Evolutionary conservation across 2,113 vertebrate species (phyloP).

Genomic region (Heterochromis multidens): DNA sequence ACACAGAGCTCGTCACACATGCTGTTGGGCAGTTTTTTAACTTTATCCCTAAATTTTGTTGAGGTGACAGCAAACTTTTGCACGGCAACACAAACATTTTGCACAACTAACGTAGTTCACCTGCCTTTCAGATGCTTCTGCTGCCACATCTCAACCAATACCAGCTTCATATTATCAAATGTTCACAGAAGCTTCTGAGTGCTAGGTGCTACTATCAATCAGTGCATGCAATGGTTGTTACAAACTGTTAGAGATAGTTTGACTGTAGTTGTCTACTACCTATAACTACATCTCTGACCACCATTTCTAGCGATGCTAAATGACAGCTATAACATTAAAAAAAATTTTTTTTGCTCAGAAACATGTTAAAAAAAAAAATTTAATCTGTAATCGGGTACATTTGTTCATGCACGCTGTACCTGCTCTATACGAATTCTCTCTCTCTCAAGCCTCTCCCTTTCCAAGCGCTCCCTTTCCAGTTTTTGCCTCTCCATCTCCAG

Average conservation of each 20-base stretch:
- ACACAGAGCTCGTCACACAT: not conserved
- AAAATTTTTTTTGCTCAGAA: not conserved
- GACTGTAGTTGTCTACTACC: no score
- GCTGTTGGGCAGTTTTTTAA: not conserved
- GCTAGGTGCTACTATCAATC: not conserved
- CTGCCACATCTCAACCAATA: not conserved
- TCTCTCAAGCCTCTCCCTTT: constrained; percentile 92
- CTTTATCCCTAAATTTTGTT: not conserved
- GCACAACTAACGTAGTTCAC: not conserved
- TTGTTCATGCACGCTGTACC: constrained; percentile 66
- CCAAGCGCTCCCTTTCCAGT: constrained; percentile 93
- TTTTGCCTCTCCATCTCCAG: constrained; percentile 96
- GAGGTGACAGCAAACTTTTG: not conserved
- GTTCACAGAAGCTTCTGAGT: not conserved
- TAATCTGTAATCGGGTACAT: not conserved
- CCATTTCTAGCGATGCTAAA: not conserved
- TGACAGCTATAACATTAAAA: not conserved
- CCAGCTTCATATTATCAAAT: not conserved
- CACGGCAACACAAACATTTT: no score
- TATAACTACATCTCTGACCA: not conserved
- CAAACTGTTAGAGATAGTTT: no score
- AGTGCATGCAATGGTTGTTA: not conserved
- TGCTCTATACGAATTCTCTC: constrained; percentile 96
- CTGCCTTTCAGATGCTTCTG: not conserved
- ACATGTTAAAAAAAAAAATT: not conserved